Percentiles rank a stretch among this genome's conserved stretches.
phyloP scores from a whole-genome alignment of 2,888 invertebrate species.

The Seira sanloemensis region DNA sequence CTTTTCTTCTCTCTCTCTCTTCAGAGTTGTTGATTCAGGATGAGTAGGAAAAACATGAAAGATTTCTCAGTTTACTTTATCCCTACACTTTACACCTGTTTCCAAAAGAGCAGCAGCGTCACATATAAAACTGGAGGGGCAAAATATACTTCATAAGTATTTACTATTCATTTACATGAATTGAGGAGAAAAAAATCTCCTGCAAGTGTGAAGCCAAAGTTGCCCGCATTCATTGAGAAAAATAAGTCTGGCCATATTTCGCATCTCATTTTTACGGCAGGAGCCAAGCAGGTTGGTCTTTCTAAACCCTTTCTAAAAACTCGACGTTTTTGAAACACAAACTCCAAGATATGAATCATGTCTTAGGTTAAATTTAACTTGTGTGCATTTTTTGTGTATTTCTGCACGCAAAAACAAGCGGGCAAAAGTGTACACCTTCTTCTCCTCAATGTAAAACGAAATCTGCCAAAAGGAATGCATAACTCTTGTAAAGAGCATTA shows the following conservation, averaged over 20 bases:
- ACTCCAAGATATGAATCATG: background rate
- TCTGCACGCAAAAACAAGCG: constrained; percentile 9
- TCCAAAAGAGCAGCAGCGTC: background rate
- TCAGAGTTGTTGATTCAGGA: too few relatives aligned
- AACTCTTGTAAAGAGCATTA: constrained; percentile 44
- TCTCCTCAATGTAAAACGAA: background rate
- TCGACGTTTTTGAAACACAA: background rate
- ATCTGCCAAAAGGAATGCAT: constrained; percentile 24
- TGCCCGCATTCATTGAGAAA: constrained; percentile 2
- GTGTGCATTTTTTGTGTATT: background rate
- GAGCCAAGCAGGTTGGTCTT: constrained; percentile 8
- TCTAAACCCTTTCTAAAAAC: background rate
- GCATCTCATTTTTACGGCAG: background rate
- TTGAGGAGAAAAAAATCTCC: too few relatives aligned
- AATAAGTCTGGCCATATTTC: background rate
- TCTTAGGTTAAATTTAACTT: background rate
- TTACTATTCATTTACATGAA: too few relatives aligned
- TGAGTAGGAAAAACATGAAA: too few relatives aligned
- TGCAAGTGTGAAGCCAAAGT: too few relatives aligned
- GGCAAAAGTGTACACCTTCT: background rate
- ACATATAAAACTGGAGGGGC: constrained; percentile 6
- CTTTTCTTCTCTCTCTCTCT: too few relatives aligned
- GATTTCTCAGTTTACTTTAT: too few relatives aligned
- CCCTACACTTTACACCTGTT: constrained; percentile 13
- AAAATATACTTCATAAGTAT: too few relatives aligned